These are phyloP conservation scores for Myiotriccus ornatus DNA, from an alignment of 2,797 vertebrate species.

Conservation along the genomic window DNA sequence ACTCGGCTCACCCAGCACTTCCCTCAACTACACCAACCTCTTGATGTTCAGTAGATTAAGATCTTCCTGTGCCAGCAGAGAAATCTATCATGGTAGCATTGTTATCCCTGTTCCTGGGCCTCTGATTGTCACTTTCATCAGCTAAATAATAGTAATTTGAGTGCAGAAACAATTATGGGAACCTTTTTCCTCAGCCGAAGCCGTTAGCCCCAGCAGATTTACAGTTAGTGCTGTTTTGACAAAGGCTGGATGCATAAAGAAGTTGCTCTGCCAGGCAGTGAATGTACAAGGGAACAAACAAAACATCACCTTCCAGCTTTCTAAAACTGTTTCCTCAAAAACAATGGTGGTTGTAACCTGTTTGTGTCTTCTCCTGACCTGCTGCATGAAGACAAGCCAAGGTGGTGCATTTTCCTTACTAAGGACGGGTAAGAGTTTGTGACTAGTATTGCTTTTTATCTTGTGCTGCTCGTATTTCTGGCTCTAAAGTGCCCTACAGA, in stretches of 20 bases:
- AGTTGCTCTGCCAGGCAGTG: background rate
- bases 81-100: background rate
- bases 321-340: background rate
- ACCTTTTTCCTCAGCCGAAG: background rate
- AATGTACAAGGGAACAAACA: background rate
- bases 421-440: background rate
- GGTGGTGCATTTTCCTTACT: background rate
- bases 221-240: background rate
- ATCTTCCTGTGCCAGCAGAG: background rate
- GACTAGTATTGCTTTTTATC: background rate
- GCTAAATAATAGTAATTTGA: conserved; percentile 14
- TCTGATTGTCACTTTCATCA: background rate
- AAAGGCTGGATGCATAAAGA: background rate
- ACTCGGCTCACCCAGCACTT: background rate
- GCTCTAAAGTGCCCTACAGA: background rate
- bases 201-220: background rate
- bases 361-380: background rate
- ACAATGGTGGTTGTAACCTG: fast-evolving
- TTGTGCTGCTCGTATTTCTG: background rate
- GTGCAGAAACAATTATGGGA: conserved; percentile 17
- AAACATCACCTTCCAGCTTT: background rate
- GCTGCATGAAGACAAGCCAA: background rate
- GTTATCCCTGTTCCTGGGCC: background rate
- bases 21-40: background rate
- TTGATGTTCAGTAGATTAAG: background rate